A percentile compares a stretch with the other conserved stretches of the same genome.
These are phyloP conservation scores for Copidosoma floridanum DNA, from an alignment of 1,140 invertebrate species.

Conservation along the genomic window DNA sequence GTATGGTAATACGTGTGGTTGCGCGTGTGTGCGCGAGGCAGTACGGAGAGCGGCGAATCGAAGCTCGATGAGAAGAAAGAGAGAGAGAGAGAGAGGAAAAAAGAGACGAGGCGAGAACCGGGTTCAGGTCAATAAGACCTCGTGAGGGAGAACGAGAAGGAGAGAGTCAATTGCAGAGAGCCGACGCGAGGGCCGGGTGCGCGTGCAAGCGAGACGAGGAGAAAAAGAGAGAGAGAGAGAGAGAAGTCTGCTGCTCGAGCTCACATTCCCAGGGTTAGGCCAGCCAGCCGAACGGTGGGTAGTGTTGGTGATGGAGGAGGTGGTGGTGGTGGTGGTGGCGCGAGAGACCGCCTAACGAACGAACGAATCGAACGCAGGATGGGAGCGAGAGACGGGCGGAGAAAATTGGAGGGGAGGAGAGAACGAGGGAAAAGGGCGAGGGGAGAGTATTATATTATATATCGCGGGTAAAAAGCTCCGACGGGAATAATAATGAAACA, in stretches of 20 bases:
- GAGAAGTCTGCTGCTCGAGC: constrained; percentile 29
- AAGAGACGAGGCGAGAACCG: constrained; percentile 50
- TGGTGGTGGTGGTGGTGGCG: too few species aligned
- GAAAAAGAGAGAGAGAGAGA: constrained; percentile 20
- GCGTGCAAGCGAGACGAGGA: constrained; percentile 3
- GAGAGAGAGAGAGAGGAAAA: constrained; percentile 40
- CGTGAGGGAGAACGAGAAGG: constrained; percentile 45
- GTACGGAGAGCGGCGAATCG: constrained; percentile 51
- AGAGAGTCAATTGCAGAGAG: constrained; percentile 30
- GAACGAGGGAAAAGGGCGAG: constrained; percentile 22
- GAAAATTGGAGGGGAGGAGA: constrained; percentile 24
- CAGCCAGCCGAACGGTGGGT: too few species aligned
- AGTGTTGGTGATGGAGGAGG: too few species aligned
- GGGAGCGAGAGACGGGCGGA: background rate
- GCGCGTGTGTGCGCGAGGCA: too few species aligned
- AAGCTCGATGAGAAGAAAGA: constrained; percentile 36
- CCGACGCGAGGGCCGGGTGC: constrained; percentile 23
- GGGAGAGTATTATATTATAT: constrained; percentile 28
- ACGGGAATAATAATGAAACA: constrained; percentile 23
- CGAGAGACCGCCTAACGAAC: constrained; percentile 36
- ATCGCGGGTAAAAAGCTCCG: constrained; percentile 31
- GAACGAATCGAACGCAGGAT: constrained; percentile 40
- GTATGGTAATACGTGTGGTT: constrained; percentile 5
- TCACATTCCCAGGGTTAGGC: constrained; percentile 55
- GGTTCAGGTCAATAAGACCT: constrained; percentile 59